These are phyloP conservation scores for Petrophora chlorosata DNA, from an alignment of 2,888 invertebrate genomes.

Conservation along the genomic window DNA sequence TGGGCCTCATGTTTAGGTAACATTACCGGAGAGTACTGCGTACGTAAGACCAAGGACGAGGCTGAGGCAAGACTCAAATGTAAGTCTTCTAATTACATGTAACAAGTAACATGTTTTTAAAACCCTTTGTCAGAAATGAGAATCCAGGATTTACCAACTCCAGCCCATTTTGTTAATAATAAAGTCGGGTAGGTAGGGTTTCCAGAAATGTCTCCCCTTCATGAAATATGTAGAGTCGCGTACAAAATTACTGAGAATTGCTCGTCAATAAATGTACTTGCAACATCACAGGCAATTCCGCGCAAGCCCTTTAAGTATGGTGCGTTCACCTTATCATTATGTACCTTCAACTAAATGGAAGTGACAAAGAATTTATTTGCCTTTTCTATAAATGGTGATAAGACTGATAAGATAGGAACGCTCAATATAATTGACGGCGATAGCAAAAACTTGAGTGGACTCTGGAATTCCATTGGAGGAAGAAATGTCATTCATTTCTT, in stretches of 20 bases:
- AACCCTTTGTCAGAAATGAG: too few species aligned
- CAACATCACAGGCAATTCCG: slow-evolving; percentile 18
- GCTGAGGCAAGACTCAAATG: not conserved
- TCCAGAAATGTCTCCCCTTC: not conserved
- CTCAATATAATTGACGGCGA: slow-evolving; percentile 36
- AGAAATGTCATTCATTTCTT: not conserved
- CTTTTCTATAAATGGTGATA: slow-evolving; percentile 42
- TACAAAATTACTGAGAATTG: slow-evolving; percentile 13
- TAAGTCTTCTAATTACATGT: not conserved
- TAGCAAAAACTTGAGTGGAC: slow-evolving; percentile 34
- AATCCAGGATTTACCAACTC: too few species aligned
- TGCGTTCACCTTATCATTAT: slow-evolving; percentile 22
- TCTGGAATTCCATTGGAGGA: not conserved
- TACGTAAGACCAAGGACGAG: slow-evolving; percentile 2
- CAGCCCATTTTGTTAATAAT: too few species aligned
- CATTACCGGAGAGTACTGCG: slow-evolving; percentile 7
- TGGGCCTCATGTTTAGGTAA: slow-evolving; percentile 28
- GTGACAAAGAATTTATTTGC: slow-evolving; percentile 43
- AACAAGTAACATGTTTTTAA: too few species aligned
- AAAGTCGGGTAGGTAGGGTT: too few species aligned
- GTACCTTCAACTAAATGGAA: slow-evolving; percentile 38
- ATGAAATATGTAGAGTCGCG: slow-evolving; percentile 9
- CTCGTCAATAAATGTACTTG: slow-evolving; percentile 9
- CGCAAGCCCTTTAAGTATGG: slow-evolving; percentile 17
- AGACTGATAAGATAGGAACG: slow-evolving; percentile 49